phyloP scores from a whole-genome alignment of 2,113 vertebrate genomes.

The Limanda limanda region DNA sequence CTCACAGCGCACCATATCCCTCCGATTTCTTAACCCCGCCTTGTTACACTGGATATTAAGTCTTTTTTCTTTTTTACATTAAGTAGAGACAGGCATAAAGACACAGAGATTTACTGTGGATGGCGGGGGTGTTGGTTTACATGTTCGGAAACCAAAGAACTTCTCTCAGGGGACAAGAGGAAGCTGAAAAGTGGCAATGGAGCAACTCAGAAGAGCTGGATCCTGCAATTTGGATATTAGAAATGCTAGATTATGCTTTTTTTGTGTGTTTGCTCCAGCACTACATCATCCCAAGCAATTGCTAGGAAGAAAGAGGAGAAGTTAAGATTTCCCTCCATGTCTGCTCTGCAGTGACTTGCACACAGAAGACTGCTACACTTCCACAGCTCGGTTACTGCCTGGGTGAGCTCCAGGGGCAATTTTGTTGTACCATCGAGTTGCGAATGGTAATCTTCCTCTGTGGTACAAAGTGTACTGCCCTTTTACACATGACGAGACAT shows the following conservation, averaged over 20 bases:
- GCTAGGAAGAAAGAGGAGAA: slow-evolving; percentile 47
- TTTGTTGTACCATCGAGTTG: slow-evolving; percentile 54
- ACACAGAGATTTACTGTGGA: slow-evolving; percentile 21
- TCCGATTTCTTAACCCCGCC: slow-evolving; percentile 4
- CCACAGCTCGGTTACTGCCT: slow-evolving; percentile 53
- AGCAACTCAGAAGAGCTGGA: slow-evolving; percentile 16
- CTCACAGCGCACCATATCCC: slow-evolving; percentile 29
- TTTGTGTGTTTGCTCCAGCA: slow-evolving; percentile 16
- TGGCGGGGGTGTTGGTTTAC: slow-evolving; percentile 13
- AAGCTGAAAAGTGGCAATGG: slow-evolving; percentile 33
- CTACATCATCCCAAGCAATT: slow-evolving; percentile 41
- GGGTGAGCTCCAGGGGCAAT: slow-evolving; percentile 62
- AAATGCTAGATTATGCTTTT: slow-evolving; percentile 46
- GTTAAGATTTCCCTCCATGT: slow-evolving; percentile 33
- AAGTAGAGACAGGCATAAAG: slow-evolving; percentile 4
- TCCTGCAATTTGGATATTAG: slow-evolving; percentile 26
- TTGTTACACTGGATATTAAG: not conserved
- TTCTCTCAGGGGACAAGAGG: slow-evolving; percentile 20
- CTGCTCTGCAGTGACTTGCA: slow-evolving; percentile 53
- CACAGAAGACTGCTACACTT: slow-evolving; percentile 47
- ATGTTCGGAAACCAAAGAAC: slow-evolving; percentile 7
- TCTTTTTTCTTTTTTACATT: slow-evolving; percentile 14
- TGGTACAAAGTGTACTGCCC: slow-evolving; percentile 59
- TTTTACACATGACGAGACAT: slow-evolving; percentile 64
- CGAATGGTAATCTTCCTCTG: slow-evolving; percentile 59